Evolutionary conservation across 2,888 invertebrate genomes (phyloP), one percentile per base, ranked within the genome.

Genomic region (Epistrophella euchroma): DNA sequence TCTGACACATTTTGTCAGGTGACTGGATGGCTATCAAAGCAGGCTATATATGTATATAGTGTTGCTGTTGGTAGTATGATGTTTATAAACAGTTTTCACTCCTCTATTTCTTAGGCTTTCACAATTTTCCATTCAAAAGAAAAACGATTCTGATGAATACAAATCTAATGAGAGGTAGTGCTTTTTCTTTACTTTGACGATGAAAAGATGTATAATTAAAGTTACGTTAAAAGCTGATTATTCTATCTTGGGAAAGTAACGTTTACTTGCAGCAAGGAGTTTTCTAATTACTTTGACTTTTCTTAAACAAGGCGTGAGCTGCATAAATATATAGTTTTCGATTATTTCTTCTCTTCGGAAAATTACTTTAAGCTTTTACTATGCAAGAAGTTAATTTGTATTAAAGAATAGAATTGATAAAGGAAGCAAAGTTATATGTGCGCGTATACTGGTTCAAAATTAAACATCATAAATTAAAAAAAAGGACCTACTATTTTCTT

Each of bases 131-230:
- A 58, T 66, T 55, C 68, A 28, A 50, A 70, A 50, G 50, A 37
- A 74, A 77, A 74, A 47, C 55, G 56, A 70, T 78, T 73, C 56
- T 70, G 32, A 64, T 64, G 83, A 83, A 79, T 84, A 74, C 71
- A 75, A 71, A 84, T 84, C 79, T 84, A 84, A 79, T 84, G 79
- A 79, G 72, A 73, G 64, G 52, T 28, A 32, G 40, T 43, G 55
- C 32, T 56, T 22, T 22, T 43, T 75, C 45, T 28, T n/a, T 55
- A 45, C 28, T 66, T 47, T 66, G 64, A 17, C 52, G 52, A 71
- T 79, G 78, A 71, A 83, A 83, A 74, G 78, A 74, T 71, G 74
- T 83, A n/a, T n/a, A 74, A 83, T 83, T 83, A 83, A 78, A 71
- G 62, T 70, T 78, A 56, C 37, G 83, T 22, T 32, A 73, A 70